Evolutionary conservation across 1,140 invertebrate species (phyloP), one percentile per base, ranked within the genome.

Genomic region (Heliothis virescens): DNA sequence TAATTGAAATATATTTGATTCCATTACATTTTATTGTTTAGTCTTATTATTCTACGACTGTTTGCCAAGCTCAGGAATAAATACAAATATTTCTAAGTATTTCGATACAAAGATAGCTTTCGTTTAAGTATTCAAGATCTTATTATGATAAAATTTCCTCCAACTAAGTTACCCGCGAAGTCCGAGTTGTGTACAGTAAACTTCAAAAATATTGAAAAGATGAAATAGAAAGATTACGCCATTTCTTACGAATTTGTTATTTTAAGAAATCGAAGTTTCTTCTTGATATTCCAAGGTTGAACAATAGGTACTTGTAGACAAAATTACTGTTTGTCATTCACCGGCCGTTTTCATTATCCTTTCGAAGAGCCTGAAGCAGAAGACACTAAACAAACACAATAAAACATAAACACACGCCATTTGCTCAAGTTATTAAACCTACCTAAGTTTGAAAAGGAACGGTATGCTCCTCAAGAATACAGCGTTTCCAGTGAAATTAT

Each of bases 381-480:
- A 76, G 16, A 18, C 41, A 47, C 34, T 34, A 29, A 52, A 9
- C 41, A 62, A 75, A 75, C 59, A 75, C 41, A 62, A 75, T 75
- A 75, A 62, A 63, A 75, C 21, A 62, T 13, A 55, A 75, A 75
- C 72, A 75, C 9, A 41, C 71, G 71, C 72, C 72, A 60, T 74
- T 48, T 48, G 15, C 55, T 16, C 34, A 74, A 60, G 57, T 74
- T 74, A 74, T 74, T 74, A 74, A 29, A 60, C 55, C 52, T 18
- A 48, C 53, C 34, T 60, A 74, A 74, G n/a, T 74, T 74, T 50
- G 73, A 26, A 74, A 10, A 48, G n/a, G n/a, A 74, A 48, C 47
- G 1, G 53, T 13, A 53, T 52, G 41, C 63, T 67, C 10, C 73
- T 75, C 48, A 63, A 75, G 73, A 75, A 75, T 50, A 50, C 7